phyloP scores from a whole-genome alignment of 1,140 invertebrate species.

The Bactericera cockerelli region DNA sequence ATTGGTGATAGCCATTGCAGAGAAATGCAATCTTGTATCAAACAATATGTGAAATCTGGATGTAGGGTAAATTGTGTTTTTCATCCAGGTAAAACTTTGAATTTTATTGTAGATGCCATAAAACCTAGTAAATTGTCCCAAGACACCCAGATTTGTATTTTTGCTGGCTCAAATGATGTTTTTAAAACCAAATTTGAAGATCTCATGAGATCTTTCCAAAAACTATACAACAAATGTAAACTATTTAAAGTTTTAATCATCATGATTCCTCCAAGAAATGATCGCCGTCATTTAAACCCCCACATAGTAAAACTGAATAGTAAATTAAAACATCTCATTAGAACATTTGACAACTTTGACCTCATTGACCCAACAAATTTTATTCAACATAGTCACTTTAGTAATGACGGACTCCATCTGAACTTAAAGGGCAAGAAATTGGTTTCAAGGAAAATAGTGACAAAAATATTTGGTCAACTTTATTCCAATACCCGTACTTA shows the following conservation, averaged over 20 bases:
- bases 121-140: neutral
- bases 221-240: neutral
- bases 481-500: neutral
- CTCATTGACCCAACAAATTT: neutral
- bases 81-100: neutral
- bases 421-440: neutral
- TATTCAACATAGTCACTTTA: neutral
- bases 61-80: neutral
- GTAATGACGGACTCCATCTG: neutral
- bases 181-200: neutral
- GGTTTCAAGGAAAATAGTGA: neutral
- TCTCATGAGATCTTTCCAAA: neutral
- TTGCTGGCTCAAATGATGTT: neutral
- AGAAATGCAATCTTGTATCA: neutral
- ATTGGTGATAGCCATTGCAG: neutral
- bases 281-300: neutral
- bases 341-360: neutral
- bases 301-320: neutral
- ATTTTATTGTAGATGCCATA: neutral
- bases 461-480: neutral
- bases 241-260: neutral
- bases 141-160: neutral
- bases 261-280: neutral
- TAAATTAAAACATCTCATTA: neutral
- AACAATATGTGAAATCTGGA: neutral